Evolutionary conservation across 2,113 vertebrate species (phyloP).

Genomic region (Dromiciops gliroides): DNA sequence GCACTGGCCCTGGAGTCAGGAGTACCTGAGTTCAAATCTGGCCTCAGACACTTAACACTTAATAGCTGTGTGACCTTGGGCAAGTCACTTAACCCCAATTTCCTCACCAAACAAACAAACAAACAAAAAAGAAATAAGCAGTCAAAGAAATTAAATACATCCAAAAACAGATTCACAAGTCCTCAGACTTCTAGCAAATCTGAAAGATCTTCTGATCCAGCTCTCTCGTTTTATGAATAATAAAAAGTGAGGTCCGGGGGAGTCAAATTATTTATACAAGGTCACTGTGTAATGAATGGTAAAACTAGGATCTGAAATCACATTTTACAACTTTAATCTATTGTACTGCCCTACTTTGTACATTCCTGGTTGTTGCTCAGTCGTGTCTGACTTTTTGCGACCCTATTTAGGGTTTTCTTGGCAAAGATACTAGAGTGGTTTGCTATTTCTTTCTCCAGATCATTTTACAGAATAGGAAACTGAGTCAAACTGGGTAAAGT

Average conservation of each 20-base stretch:
- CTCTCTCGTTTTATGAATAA: neutral
- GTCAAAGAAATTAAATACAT: neutral
- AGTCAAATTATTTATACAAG: neutral
- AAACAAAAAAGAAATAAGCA: too few relatives aligned
- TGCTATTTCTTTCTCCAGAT: neutral
- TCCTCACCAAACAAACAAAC: too few relatives aligned
- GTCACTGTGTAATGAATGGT: neutral
- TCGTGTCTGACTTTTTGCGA: neutral
- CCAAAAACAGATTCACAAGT: neutral
- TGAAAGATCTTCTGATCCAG: neutral
- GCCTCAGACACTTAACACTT: too few relatives aligned
- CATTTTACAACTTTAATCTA: neutral
- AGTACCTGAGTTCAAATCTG: too few relatives aligned
- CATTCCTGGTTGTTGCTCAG: neutral
- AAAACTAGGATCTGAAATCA: neutral
- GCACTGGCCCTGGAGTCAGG: too few relatives aligned
- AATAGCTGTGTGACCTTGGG: too few relatives aligned
- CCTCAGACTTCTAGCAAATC: neutral
- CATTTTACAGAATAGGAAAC: neutral
- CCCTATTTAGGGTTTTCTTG: neutral
- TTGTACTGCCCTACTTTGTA: neutral
- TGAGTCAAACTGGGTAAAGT: neutral
- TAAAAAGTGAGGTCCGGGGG: neutral
- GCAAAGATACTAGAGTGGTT: neutral
- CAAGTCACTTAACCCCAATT: too few relatives aligned